Evolutionary conservation across 1,140 invertebrate genomes (phyloP), one percentile per base, ranked within the genome.

Genomic region (Campodea augens): DNA sequence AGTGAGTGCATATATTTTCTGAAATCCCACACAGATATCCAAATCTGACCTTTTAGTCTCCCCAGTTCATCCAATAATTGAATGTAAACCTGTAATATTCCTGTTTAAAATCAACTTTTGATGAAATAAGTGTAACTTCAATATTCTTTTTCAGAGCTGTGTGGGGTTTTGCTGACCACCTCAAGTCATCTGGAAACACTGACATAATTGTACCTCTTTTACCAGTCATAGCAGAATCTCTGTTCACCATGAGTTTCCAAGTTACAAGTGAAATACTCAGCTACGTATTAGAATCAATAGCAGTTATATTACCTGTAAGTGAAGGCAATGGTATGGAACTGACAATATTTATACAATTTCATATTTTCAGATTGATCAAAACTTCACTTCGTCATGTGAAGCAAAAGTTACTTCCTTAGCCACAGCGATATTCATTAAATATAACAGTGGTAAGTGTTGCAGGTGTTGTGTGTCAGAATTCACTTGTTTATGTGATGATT

Each of bases 401-500:
- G 62, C 56, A 15, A 79, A 78, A 61, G 66, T 84, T 4, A 73
- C 72, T 38, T 75, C 80, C 1, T 54, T 84, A 25, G 71, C 74
- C 4, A 77, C 83, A 48, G 77, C 77, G 15, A 69, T 77, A 1
- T 81, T 84, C 55, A 60, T 84, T 0, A 81, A 81, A 57, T 76
- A 66, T 49, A 60, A 68, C 42, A 55, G 50, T 44, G 52, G 52
- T 53, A 43, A 45, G 50, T 52, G 2, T 12, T 25, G 2, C 43
- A 5, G 48, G 38, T 47, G 19, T 22, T 21, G 43, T 18, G 5
- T 2, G 7, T 5, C 18, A 13, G 13, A 20, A 18, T 49, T 43
- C 15, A 37, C n/a, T 12, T 47, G 13, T 5, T 2, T 43, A 27
- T 42, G 25, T 36, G 22, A 18, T 32, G 4, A 18, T 48, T 45